Evolutionary conservation across 1,140 invertebrate genomes (phyloP).

Genomic region (Drosophila kikkawai): DNA sequence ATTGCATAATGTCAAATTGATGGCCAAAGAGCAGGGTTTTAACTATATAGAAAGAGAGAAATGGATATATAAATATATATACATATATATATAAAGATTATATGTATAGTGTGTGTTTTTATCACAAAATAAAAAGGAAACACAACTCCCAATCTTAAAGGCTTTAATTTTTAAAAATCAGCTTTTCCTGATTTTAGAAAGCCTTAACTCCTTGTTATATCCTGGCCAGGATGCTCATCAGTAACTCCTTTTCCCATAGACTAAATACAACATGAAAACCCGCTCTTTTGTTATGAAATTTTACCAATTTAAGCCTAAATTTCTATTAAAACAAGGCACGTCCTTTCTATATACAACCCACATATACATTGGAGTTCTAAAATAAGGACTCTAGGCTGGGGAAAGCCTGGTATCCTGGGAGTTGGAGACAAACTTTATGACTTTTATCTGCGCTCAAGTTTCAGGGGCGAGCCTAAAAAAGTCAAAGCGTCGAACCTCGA

Average conservation of each 20-base stretch:
- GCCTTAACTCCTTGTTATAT: no score
- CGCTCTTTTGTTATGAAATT: neutral
- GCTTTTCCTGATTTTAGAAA: neutral
- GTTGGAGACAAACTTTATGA: slow-evolving; percentile 66
- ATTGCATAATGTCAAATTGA: slow-evolving; percentile 38
- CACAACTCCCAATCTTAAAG: neutral
- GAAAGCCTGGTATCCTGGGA: neutral
- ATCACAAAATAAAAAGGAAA: neutral
- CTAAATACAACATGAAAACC: neutral
- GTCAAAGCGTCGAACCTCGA: slow-evolving; percentile 8
- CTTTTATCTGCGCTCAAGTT: slow-evolving; percentile 73
- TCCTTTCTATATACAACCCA: neutral
- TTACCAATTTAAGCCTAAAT: neutral
- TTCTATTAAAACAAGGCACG: neutral
- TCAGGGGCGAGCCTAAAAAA: slow-evolving; percentile 33
- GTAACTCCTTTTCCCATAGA: neutral
- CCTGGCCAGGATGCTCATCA: neutral
- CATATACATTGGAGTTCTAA: neutral
- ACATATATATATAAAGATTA: neutral
- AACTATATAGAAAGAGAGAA: neutral
- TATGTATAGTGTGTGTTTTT: neutral
- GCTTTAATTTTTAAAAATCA: neutral
- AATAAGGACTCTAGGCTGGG: neutral
- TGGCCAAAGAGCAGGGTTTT: neutral
- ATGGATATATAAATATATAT: neutral